phyloP scores from a whole-genome alignment of 2,888 invertebrate genomes.

The Helicoverpa assulta region DNA sequence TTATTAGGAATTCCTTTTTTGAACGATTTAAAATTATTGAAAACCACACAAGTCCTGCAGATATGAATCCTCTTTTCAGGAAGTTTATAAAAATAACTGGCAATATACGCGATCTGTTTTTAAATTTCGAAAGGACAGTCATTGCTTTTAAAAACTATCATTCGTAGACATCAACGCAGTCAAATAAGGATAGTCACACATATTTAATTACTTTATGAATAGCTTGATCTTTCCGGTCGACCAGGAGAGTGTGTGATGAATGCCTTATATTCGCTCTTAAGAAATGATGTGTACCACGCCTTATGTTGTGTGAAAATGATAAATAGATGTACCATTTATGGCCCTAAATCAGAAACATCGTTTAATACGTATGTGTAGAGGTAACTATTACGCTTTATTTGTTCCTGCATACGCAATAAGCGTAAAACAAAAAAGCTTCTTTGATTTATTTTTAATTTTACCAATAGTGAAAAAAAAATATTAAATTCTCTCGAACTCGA shows the following conservation, averaged over 20 bases:
- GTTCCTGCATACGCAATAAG: too few relatives aligned
- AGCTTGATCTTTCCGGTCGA: conserved; percentile 53
- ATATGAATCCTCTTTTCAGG: too few relatives aligned
- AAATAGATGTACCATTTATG: conserved; percentile 23
- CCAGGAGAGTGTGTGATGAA: conserved; percentile 60
- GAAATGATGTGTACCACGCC: conserved; percentile 32
- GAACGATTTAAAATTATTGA: too few relatives aligned
- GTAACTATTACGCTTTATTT: too few relatives aligned
- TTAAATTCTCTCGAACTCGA: too few relatives aligned
- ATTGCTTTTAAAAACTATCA: neutral
- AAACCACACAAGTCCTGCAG: too few relatives aligned
- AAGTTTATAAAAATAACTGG: neutral
- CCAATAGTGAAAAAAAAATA: too few relatives aligned
- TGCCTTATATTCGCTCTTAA: conserved; percentile 44
- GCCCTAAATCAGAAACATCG: neutral
- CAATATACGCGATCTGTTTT: neutral
- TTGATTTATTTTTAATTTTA: too few relatives aligned
- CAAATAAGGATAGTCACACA: conserved; percentile 21
- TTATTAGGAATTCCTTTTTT: too few relatives aligned
- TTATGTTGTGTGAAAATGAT: conserved; percentile 33
- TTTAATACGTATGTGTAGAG: neutral
- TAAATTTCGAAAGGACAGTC: neutral
- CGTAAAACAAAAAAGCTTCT: too few relatives aligned
- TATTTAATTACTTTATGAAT: conserved; percentile 54
- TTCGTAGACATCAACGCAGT: conserved; percentile 16